Conservation (phyloP, 2,888 invertebrate genomes). For the Apodemia mormo region DNA sequence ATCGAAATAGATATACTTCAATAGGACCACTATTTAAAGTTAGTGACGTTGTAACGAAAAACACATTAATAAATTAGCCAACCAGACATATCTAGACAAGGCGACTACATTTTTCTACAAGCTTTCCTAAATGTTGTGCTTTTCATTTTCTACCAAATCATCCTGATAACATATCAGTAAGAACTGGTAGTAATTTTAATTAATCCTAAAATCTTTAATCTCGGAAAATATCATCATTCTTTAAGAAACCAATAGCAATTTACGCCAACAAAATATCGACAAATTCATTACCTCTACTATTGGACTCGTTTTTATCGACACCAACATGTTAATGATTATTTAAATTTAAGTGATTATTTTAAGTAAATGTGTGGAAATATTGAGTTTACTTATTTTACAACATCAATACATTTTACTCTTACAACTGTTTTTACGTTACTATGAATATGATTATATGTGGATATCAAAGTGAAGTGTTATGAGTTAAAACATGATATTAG, state of each 20-base stretch:
- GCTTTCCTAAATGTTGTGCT: no score
- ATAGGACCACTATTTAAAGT: no score
- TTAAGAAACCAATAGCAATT: background rate
- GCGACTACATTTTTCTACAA: no score
- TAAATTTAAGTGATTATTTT: background rate
- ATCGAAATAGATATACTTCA: no score
- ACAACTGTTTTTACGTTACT: conserved; percentile 15
- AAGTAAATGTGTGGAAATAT: background rate
- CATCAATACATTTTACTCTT: conserved; percentile 12
- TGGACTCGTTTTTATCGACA: background rate
- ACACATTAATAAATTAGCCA: no score
- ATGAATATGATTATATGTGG: conserved; percentile 18
- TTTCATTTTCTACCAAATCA: background rate
- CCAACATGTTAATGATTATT: background rate
- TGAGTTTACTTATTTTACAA: conserved; percentile 2
- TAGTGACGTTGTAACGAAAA: no score
- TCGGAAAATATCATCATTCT: conserved; percentile 2
- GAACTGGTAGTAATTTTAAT: background rate
- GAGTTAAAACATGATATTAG: conserved; percentile 13
- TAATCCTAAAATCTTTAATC: background rate
- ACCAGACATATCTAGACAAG: no score
- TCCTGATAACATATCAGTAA: background rate
- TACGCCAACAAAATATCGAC: background rate
- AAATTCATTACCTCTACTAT: conserved; percentile 12
- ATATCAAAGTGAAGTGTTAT: conserved; percentile 24